Evolutionary conservation across 2,888 invertebrate species (phyloP).

Genomic region (Argyresthia albistria): DNA sequence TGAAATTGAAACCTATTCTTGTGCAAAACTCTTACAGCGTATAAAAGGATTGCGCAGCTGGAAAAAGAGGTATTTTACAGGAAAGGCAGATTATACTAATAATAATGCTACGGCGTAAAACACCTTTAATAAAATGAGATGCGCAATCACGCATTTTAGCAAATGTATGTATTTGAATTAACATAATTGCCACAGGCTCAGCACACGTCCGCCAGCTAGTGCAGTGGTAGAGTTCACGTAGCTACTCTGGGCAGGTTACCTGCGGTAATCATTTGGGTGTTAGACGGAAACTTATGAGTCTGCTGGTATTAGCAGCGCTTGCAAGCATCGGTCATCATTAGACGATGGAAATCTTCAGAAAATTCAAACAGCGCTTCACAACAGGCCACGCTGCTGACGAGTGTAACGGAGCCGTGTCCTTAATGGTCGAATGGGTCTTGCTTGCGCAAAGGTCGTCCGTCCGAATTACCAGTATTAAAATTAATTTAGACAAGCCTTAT

Average conservation of each 20-base stretch:
- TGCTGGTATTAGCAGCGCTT: slow-evolving; percentile 5
- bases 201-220: slow-evolving; percentile 10
- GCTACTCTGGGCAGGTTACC: neutral
- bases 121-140: slow-evolving; percentile 7
- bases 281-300: slow-evolving; percentile 14
- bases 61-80: too few species aligned
- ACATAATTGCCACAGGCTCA: slow-evolving; percentile 24
- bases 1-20: too few species aligned
- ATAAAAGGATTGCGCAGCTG: too few species aligned
- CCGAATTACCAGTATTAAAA: slow-evolving; percentile 34
- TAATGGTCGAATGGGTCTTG: slow-evolving; percentile 49
- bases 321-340: slow-evolving; percentile 5
- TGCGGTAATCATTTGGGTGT: slow-evolving; percentile 18
- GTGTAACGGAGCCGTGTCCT: slow-evolving; percentile 41
- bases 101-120: too few species aligned
- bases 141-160: slow-evolving; percentile 20
- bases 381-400: slow-evolving; percentile 30
- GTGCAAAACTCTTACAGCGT: too few species aligned
- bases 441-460: slow-evolving; percentile 52
- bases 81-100: too few species aligned
- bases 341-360: slow-evolving; percentile 14
- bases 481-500: slow-evolving; percentile 26
- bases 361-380: slow-evolving; percentile 21
- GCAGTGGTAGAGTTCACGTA: slow-evolving; percentile 1
- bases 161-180: slow-evolving; percentile 21